Conservation (phyloP, 2,888 invertebrate species). For the Incurvaria masculella region DNA sequence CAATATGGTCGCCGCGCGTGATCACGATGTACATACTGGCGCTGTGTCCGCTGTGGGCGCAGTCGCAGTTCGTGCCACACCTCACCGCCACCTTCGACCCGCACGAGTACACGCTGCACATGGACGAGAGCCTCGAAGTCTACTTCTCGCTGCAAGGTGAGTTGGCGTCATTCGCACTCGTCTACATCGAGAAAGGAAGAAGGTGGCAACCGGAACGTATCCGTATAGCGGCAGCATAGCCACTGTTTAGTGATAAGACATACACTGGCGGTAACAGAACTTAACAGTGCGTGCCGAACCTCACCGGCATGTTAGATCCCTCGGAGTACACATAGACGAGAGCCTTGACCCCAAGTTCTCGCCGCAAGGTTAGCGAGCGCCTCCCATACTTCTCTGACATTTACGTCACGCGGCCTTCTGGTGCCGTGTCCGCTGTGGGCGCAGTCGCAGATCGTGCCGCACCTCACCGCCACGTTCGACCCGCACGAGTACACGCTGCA, state of each 20-base stretch:
- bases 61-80: slow-evolving; percentile 41
- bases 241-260: too few species aligned
- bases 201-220: too few species aligned
- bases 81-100: slow-evolving; percentile 37
- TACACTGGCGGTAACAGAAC: too few species aligned
- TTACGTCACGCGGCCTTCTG: too few species aligned
- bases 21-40: slow-evolving; percentile 53
- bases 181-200: too few species aligned
- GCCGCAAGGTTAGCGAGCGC: too few species aligned
- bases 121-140: slow-evolving; percentile 40
- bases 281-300: too few species aligned
- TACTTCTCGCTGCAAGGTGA: slow-evolving; percentile 36
- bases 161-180: slow-evolving; percentile 5
- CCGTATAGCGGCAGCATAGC: too few species aligned
- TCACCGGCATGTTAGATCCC: too few species aligned
- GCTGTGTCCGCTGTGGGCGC: slow-evolving; percentile 50
- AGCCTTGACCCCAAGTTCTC: too few species aligned
- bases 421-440: slow-evolving; percentile 53
- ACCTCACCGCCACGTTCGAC: slow-evolving; percentile 32
- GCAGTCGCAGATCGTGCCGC: slow-evolving; percentile 41
- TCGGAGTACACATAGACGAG: too few species aligned
- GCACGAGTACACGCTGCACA: slow-evolving; percentile 32
- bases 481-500: slow-evolving; percentile 33
- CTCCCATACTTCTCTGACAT: too few species aligned
- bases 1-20: slow-evolving; percentile 59